phyloP scores from a whole-genome alignment of 2,797 vertebrate genomes.

The Pterois miles region DNA sequence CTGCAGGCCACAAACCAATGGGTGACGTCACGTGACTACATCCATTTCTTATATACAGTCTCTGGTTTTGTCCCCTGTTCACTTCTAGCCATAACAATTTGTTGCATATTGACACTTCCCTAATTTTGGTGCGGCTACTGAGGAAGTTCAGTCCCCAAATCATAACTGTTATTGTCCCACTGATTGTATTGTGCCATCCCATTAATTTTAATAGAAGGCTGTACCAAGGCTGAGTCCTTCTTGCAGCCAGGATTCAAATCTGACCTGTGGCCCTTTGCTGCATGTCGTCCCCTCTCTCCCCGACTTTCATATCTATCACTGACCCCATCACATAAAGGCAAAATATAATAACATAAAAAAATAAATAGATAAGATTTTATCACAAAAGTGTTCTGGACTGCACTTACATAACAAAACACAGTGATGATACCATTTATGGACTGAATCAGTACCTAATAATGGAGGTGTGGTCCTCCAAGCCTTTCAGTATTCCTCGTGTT shows the following conservation, averaged over 20 bases:
- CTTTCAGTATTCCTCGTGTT: background rate
- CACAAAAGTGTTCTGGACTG: background rate
- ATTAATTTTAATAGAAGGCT: background rate
- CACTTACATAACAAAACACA: background rate
- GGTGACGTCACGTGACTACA: too few species aligned
- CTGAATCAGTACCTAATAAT: too few species aligned
- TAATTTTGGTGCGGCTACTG: background rate
- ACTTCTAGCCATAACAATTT: background rate
- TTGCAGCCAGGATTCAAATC: too few species aligned
- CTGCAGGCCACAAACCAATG: too few species aligned
- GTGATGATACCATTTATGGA: background rate
- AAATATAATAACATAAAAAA: too few species aligned
- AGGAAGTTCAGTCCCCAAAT: background rate
- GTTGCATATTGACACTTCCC: background rate
- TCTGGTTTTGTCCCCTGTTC: too few species aligned
- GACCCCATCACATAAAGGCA: too few species aligned
- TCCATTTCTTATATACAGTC: too few species aligned
- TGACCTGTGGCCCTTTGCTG: too few species aligned
- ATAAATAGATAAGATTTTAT: background rate
- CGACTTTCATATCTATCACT: too few species aligned
- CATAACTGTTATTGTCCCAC: background rate
- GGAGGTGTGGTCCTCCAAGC: background rate
- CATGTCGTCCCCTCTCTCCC: too few species aligned
- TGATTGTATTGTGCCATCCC: background rate
- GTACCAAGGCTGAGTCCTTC: too few species aligned